Conservation (phyloP, 2,113 vertebrate genomes). For the Ascaphus truei region DNA sequence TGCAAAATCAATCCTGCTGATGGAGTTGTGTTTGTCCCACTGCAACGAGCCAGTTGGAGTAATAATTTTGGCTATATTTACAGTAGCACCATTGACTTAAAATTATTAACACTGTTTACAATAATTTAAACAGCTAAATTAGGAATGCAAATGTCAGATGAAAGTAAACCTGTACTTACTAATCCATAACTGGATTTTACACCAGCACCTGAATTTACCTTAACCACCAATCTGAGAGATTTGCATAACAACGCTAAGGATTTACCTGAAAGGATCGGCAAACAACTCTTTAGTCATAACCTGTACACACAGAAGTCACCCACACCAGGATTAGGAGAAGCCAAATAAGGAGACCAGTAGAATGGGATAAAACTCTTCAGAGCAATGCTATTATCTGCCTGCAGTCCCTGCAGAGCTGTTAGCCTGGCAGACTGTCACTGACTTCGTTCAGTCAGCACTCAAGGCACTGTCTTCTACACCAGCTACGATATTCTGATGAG, state of each 20-base stretch:
- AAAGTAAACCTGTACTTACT: too few species aligned
- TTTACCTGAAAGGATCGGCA: constrained; percentile 18
- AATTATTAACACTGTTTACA: too few species aligned
- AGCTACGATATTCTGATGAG: neutral
- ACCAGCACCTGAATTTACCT: neutral
- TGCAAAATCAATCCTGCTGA: too few species aligned
- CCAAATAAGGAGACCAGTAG: neutral
- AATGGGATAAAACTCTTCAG: neutral
- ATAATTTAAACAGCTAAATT: too few species aligned
- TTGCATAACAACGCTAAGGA: neutral
- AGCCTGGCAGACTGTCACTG: constrained; percentile 9
- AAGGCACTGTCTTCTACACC: neutral
- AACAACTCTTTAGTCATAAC: constrained; percentile 6
- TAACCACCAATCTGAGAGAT: neutral
- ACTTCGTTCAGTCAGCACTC: neutral
- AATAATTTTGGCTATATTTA: too few species aligned
- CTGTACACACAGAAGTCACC: neutral
- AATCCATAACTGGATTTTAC: too few species aligned
- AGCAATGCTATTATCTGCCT: constrained; percentile 12
- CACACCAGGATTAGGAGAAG: neutral
- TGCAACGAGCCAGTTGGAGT: too few species aligned
- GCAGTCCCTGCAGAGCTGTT: constrained; percentile 18
- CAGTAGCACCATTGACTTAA: too few species aligned
- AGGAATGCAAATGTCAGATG: too few species aligned
- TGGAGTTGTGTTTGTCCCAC: too few species aligned